Conservation (phyloP, 2,888 invertebrate genomes). For the Adelognathus sp. region DNA sequence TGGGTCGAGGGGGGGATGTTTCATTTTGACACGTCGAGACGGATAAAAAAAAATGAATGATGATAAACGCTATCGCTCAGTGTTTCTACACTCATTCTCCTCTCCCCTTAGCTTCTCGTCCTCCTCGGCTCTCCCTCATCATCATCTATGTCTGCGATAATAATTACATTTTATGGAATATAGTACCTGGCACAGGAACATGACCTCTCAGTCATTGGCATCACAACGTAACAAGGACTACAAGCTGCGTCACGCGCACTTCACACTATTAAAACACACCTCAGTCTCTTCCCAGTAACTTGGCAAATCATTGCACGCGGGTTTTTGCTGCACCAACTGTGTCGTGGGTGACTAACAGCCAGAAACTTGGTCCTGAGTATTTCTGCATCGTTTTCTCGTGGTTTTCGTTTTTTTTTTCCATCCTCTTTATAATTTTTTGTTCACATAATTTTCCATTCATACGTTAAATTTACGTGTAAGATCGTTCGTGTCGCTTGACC, state of each 20-base stretch:
- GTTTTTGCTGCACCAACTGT: conserved; percentile 66
- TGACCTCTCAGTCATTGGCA: conserved; percentile 81
- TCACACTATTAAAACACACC: no score
- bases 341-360: conserved; percentile 78
- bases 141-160: conserved; percentile 42
- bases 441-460: conserved; percentile 30
- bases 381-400: conserved; percentile 74
- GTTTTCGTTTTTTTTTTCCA: conserved; percentile 59
- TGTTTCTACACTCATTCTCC: no score
- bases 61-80: conserved; percentile 65
- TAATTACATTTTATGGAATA: conserved; percentile 62
- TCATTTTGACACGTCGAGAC: conserved; percentile 76
- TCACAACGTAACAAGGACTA: conserved; percentile 81
- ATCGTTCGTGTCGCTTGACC: conserved; percentile 58
- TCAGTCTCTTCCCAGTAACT: conserved; percentile 64
- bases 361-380: conserved; percentile 81
- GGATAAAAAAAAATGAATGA: conserved; percentile 58
- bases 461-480: conserved; percentile 42
- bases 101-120: conserved; percentile 62
- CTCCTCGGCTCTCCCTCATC: conserved; percentile 17
- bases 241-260: conserved; percentile 77
- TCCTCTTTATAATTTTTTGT: conserved; percentile 51
- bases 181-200: conserved; percentile 81
- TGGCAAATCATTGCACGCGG: conserved; percentile 61
- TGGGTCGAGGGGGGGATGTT: no score